A percentile compares a stretch with the other conserved stretches of the same genome.
phyloP scores from a whole-genome alignment of 2,888 invertebrate species.

The Sisyra nigra region DNA sequence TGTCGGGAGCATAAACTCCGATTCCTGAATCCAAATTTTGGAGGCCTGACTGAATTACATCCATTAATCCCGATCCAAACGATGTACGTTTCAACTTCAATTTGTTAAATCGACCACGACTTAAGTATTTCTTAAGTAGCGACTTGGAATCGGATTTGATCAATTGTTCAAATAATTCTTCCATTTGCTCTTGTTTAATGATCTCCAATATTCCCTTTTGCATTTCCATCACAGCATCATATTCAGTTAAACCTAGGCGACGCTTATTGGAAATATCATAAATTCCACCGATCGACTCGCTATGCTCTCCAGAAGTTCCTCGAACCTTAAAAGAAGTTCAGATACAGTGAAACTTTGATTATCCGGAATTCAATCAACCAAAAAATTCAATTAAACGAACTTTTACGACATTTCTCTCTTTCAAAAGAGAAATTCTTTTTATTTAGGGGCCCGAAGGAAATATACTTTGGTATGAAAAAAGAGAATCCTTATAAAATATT shows the following conservation, averaged over 20 bases:
- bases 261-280: constrained; percentile 34
- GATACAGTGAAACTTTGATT: neutral
- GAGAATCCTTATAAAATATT: too few relatives aligned
- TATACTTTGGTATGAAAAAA: too few relatives aligned
- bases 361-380: too few relatives aligned
- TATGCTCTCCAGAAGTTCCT: constrained; percentile 30
- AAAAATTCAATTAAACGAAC: too few relatives aligned
- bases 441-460: too few relatives aligned
- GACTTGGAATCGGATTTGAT: constrained; percentile 33
- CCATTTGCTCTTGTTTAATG: constrained; percentile 8
- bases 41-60: constrained; percentile 49
- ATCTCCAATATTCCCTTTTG: constrained; percentile 21
- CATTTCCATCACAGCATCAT: constrained; percentile 31
- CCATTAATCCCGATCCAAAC: constrained; percentile 40
- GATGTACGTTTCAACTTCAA: constrained; percentile 38
- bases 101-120: constrained; percentile 32
- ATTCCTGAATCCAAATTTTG: constrained; percentile 47
- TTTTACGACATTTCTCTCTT: neutral
- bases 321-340: constrained; percentile 7
- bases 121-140: constrained; percentile 45
- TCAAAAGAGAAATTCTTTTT: too few relatives aligned
- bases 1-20: constrained; percentile 51
- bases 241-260: constrained; percentile 34
- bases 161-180: neutral
- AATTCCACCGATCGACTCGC: constrained; percentile 30